Conservation (phyloP, 2,797 vertebrate genomes). For the Chloroceryle amazona region DNA sequence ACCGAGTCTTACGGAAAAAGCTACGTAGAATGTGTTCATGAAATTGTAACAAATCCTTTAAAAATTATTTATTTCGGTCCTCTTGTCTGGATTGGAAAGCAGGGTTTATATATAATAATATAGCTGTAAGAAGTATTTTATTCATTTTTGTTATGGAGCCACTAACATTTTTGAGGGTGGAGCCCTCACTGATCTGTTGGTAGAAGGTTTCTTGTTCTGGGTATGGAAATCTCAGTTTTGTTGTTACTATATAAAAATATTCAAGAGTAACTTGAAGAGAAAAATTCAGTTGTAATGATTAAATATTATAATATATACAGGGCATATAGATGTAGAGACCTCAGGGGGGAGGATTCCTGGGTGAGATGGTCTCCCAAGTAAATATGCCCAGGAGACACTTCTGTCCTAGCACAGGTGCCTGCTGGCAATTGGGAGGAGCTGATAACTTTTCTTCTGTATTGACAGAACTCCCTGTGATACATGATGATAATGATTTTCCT, state of each 20-base stretch:
- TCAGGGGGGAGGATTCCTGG: background rate
- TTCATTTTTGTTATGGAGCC: background rate
- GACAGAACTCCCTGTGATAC: background rate
- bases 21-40: background rate
- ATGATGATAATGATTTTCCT: background rate
- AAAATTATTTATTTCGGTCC: background rate
- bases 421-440: background rate
- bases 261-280: background rate
- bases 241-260: background rate
- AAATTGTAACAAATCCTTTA: background rate
- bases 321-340: background rate
- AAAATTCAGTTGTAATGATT: background rate
- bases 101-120: background rate
- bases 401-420: background rate
- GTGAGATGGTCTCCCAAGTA: background rate
- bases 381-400: background rate
- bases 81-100: background rate
- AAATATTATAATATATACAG: background rate
- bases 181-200: background rate
- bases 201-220: background rate
- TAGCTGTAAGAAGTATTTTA: background rate
- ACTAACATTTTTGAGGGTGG: background rate
- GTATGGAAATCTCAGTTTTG: background rate
- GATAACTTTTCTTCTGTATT: background rate
- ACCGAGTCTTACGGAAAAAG: background rate